Percentiles rank a stretch among this genome's conserved stretches.
Evolutionary conservation across 1,140 invertebrate genomes (phyloP).

Genomic region (Neocloeon triangulifer): DNA sequence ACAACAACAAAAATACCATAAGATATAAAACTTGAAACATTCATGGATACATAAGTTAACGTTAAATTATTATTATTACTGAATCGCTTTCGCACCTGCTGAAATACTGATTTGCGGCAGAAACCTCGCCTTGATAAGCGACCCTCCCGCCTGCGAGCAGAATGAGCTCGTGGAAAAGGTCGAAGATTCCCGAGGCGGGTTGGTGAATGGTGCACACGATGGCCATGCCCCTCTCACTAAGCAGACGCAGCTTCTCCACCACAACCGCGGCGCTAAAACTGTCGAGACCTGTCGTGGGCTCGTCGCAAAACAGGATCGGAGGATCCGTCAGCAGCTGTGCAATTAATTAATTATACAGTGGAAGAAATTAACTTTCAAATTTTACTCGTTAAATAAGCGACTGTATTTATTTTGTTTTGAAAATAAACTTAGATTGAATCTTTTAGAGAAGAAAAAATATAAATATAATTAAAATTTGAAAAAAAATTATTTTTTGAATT

Average conservation of each 20-base stretch:
- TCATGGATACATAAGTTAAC: too few species aligned
- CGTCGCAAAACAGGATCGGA: conserved; percentile 55
- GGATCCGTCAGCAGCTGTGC: conserved; percentile 50
- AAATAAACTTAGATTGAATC: too few species aligned
- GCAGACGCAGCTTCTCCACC: conserved; percentile 36
- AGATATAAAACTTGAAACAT: too few species aligned
- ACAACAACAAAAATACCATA: too few species aligned
- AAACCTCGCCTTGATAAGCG: conserved; percentile 44
- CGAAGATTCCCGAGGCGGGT: conserved; percentile 62
- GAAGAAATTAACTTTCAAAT: neutral
- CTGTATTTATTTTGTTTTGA: too few species aligned
- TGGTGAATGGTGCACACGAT: conserved; percentile 73
- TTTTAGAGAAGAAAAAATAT: too few species aligned
- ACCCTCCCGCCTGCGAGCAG: conserved; percentile 51
- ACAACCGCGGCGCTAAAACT: conserved; percentile 54
- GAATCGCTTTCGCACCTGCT: too few species aligned
- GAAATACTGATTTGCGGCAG: conserved; percentile 7
- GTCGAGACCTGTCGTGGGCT: conserved; percentile 63
- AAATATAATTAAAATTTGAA: too few species aligned
- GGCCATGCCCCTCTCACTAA: conserved; percentile 42
- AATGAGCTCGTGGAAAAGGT: conserved; percentile 56
- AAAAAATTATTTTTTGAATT: too few species aligned
- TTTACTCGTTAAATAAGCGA: neutral
- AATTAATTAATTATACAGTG: too few species aligned
- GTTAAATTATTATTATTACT: too few species aligned